Conservation (phyloP, 2,888 invertebrate species). For the Neoascia interrupta region DNA sequence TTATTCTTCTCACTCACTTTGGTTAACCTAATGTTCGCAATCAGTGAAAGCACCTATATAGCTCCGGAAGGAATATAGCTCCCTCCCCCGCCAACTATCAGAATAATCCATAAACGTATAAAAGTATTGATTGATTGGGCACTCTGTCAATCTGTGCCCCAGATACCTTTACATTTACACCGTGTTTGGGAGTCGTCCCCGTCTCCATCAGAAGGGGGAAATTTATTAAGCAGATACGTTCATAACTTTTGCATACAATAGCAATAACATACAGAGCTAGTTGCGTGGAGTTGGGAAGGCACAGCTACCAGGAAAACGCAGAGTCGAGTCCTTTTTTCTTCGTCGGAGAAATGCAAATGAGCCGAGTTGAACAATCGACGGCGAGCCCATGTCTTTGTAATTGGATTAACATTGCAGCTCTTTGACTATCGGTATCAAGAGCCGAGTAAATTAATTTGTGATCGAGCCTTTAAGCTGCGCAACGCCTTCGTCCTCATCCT, state of each 20-base stretch:
- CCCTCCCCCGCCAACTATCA: constrained; percentile 4
- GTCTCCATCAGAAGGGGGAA: constrained; percentile 2
- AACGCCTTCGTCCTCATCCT: no score
- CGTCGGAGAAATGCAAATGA: constrained; percentile 3
- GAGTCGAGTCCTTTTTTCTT: not conserved
- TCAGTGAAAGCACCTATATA: constrained; percentile 38
- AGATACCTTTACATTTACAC: constrained; percentile 22
- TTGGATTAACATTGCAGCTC: constrained; percentile 39
- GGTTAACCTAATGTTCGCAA: constrained; percentile 26
- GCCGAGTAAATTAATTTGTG: no score
- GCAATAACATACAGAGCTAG: not conserved
- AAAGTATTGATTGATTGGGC: constrained; percentile 53
- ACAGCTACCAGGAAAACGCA: not conserved
- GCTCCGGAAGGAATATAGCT: not conserved
- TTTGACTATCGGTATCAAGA: no score
- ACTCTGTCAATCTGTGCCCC: constrained; percentile 42
- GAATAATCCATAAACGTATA: constrained; percentile 29
- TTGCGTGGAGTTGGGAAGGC: not conserved
- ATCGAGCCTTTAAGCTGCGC: no score
- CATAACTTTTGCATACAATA: constrained; percentile 11
- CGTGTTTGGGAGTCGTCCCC: no score
- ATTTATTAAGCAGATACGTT: constrained; percentile 11
- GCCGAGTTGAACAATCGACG: constrained; percentile 23
- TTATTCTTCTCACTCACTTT: constrained; percentile 9
- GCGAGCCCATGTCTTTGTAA: constrained; percentile 7